Percentiles rank a stretch among this genome's conserved stretches.
These are phyloP conservation scores for Heliothis virescens DNA, from an alignment of 1,140 invertebrate species.

Conservation along the genomic window DNA sequence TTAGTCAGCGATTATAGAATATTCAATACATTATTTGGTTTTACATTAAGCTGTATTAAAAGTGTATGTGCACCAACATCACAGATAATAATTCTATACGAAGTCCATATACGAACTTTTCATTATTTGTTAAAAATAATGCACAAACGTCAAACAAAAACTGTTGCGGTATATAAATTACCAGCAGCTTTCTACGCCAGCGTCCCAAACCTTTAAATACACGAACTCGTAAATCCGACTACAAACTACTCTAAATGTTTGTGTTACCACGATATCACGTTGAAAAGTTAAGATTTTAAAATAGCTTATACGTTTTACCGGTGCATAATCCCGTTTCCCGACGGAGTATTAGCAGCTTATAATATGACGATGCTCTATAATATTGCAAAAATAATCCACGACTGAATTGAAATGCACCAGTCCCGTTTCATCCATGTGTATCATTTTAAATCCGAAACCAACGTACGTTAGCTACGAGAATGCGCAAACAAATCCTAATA, in stretches of 20 bases:
- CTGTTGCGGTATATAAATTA: background rate
- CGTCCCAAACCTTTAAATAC: too few species aligned
- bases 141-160: background rate
- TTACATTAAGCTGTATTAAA: too few species aligned
- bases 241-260: background rate
- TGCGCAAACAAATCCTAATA: background rate
- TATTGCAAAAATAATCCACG: background rate
- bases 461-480: background rate
- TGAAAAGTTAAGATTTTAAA: slow-evolving; percentile 13
- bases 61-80: too few species aligned
- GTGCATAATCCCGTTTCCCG: background rate
- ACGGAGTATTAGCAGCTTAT: background rate
- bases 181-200: background rate
- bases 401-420: background rate
- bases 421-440: slow-evolving; percentile 9
- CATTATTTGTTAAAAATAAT: too few species aligned
- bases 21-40: background rate
- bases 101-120: background rate
- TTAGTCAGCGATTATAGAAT: background rate
- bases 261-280: background rate
- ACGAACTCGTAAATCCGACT: background rate
- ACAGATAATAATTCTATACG: too few species aligned
- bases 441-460: slow-evolving; percentile 11
- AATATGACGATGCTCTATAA: slow-evolving; percentile 11
- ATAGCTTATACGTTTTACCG: background rate